phyloP scores from a whole-genome alignment of 2,888 invertebrate genomes.

The Meta bourneti region DNA sequence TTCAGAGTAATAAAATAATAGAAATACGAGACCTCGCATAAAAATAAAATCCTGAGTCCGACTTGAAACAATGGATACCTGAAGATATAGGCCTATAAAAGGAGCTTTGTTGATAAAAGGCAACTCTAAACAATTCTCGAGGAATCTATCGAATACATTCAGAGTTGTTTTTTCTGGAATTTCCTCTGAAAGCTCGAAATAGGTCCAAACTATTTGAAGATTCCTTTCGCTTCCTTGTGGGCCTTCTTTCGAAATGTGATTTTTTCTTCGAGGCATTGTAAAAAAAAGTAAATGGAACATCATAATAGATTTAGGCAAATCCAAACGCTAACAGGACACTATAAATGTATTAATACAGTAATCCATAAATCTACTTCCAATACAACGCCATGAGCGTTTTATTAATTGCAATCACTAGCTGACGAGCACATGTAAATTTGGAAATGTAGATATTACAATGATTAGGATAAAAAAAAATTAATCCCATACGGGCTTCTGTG shows the following conservation, averaged over 20 bases:
- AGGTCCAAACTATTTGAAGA: slow-evolving; percentile 12
- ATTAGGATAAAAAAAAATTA: too few species aligned
- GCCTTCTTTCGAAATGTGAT: not conserved
- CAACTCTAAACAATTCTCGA: slow-evolving; percentile 17
- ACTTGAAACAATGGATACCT: slow-evolving; percentile 39
- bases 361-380: too few species aligned
- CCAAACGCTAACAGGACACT: too few species aligned
- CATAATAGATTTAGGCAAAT: too few species aligned
- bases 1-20: not conserved
- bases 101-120: slow-evolving; percentile 33
- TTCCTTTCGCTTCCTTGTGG: slow-evolving; percentile 12
- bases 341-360: too few species aligned
- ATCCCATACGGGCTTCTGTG: too few species aligned
- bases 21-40: not conserved
- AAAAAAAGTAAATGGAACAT: too few species aligned
- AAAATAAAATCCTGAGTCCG: slow-evolving; percentile 9
- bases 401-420: too few species aligned
- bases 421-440: too few species aligned
- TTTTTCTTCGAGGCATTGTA: too few species aligned
- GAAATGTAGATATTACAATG: too few species aligned
- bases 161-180: not conserved
- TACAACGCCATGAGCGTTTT: too few species aligned
- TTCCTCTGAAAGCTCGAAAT: slow-evolving; percentile 6
- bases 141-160: slow-evolving; percentile 11
- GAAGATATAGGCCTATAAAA: slow-evolving; percentile 44